Conservation (phyloP, 2,888 invertebrate species). For the Autographa pulchrina region DNA sequence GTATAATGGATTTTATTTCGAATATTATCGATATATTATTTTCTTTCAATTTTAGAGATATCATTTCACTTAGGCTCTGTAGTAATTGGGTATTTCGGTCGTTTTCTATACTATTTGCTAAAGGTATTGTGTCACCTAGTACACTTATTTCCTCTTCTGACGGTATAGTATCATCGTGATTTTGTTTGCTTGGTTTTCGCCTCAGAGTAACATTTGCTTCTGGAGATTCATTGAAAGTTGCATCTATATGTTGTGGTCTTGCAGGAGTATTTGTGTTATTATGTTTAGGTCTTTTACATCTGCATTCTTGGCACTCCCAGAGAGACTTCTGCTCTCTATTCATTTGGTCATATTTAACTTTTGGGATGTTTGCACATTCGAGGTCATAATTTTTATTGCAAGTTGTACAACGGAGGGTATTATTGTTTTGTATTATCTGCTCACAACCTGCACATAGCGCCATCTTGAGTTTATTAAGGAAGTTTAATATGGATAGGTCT, state of each 20-base stretch:
- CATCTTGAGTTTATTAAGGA: background rate
- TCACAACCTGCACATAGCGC: constrained; percentile 12
- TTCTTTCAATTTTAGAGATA: constrained; percentile 19
- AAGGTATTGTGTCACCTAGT: constrained; percentile 14
- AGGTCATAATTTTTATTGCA: constrained; percentile 12
- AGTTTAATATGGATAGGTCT: too few species aligned
- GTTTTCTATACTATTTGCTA: background rate
- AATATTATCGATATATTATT: constrained; percentile 19
- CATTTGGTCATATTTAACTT: background rate
- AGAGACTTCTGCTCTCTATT: background rate
- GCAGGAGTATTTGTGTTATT: constrained; percentile 9
- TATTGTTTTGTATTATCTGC: background rate
- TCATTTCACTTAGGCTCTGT: constrained; percentile 22
- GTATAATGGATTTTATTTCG: constrained; percentile 16
- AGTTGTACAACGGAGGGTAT: background rate
- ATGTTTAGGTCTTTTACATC: constrained; percentile 17
- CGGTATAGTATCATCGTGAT: background rate
- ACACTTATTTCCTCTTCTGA: constrained; percentile 9
- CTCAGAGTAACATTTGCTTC: constrained; percentile 6
- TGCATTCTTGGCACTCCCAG: constrained; percentile 19
- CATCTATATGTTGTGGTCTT: background rate
- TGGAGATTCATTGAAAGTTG: background rate
- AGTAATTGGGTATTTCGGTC: constrained; percentile 4
- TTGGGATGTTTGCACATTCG: constrained; percentile 7
- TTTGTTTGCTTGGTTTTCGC: constrained; percentile 8